Conservation (phyloP, 2,113 vertebrate species). For the Hiodon alosoides region DNA sequence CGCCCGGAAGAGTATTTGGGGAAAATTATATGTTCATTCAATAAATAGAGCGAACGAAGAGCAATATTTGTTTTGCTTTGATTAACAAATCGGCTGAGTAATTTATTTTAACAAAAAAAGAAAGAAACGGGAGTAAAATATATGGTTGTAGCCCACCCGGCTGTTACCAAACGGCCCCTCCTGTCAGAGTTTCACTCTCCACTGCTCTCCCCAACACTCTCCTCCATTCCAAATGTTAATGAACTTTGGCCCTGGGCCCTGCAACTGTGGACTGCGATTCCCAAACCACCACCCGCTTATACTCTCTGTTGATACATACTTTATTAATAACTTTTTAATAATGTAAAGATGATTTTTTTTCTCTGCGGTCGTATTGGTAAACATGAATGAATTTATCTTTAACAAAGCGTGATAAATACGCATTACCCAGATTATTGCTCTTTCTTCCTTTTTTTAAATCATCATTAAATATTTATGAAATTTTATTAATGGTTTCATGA, state of each 20-base stretch:
- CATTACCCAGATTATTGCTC: slow-evolving; percentile 66
- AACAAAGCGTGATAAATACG: slow-evolving; percentile 73
- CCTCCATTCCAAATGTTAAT: slow-evolving; percentile 34
- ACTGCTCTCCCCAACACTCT: slow-evolving; percentile 13
- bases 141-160: slow-evolving; percentile 47
- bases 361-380: slow-evolving; percentile 75
- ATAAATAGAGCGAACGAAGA: slow-evolving; percentile 73
- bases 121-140: slow-evolving; percentile 28
- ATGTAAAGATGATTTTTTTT: slow-evolving; percentile 72
- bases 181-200: not conserved
- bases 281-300: slow-evolving; percentile 32
- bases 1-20: slow-evolving; percentile 73
- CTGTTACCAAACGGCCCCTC: not conserved
- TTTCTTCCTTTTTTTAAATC: slow-evolving; percentile 62
- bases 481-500: slow-evolving; percentile 73
- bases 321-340: slow-evolving; percentile 69
- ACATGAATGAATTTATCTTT: slow-evolving; percentile 75
- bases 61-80: slow-evolving; percentile 77
- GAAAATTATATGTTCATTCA: slow-evolving; percentile 69
- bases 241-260: slow-evolving; percentile 38
- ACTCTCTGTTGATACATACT: slow-evolving; percentile 57
- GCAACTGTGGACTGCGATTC: slow-evolving; percentile 30
- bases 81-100: slow-evolving; percentile 65
- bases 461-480: slow-evolving; percentile 74
- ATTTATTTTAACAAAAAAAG: slow-evolving; percentile 59